These are phyloP conservation scores for Physella acuta DNA, from an alignment of 1,140 invertebrate species.

Conservation along the genomic window DNA sequence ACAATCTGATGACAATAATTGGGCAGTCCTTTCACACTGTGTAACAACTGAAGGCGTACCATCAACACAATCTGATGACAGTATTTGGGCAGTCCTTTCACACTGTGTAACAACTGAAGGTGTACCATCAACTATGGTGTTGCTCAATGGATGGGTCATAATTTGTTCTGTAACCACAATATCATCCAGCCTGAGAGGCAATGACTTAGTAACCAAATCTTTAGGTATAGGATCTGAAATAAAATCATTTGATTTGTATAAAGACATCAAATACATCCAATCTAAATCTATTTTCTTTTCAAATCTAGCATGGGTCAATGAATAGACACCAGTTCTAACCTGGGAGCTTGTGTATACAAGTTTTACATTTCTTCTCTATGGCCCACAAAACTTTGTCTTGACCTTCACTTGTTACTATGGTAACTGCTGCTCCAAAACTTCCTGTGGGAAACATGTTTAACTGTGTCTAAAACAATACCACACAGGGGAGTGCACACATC, in stretches of 20 bases:
- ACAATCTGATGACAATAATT: too few relatives aligned
- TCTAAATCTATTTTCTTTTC: neutral
- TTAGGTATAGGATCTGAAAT: conserved; percentile 51
- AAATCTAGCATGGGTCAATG: neutral
- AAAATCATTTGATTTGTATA: too few relatives aligned
- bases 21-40: too few relatives aligned
- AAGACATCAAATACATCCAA: too few relatives aligned
- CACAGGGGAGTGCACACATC: too few relatives aligned
- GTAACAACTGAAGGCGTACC: too few relatives aligned
- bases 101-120: too few relatives aligned
- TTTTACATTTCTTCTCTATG: conserved; percentile 49
- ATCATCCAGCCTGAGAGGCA: conserved; percentile 41
- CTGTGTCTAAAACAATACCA: too few relatives aligned
- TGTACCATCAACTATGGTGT: too few relatives aligned
- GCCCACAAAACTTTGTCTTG: conserved; percentile 41
- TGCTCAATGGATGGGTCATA: conserved; percentile 35
- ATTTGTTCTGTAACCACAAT: conserved; percentile 49
- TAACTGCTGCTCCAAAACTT: conserved; percentile 51
- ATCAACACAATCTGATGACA: too few relatives aligned
- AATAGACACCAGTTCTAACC: conserved; percentile 37
- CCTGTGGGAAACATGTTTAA: too few relatives aligned
- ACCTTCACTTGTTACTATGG: conserved; percentile 45
- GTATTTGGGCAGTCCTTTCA: too few relatives aligned
- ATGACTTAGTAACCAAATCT: conserved; percentile 41
- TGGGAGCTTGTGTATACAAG: conserved; percentile 46